Evolutionary conservation across 2,888 invertebrate genomes (phyloP), one percentile per base, ranked within the genome.

Genomic region (Oeneis ivallda): DNA sequence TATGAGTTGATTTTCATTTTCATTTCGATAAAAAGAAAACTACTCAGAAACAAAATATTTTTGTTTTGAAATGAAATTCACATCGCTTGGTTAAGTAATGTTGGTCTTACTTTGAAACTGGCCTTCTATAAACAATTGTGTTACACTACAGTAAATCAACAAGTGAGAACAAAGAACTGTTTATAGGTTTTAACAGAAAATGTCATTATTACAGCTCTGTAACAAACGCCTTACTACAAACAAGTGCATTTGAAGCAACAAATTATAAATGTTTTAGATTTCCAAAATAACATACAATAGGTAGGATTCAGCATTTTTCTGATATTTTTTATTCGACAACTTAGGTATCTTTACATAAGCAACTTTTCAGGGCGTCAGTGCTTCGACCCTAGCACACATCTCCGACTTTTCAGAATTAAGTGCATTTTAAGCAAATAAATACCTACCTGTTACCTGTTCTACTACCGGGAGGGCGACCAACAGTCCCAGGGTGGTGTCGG

Each of bases 181-280:
- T 89, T 89, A 75, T 76, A 86, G 87, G 84, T 84, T 84, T 85
- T 82, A 85, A 83, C 83, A 80, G 86, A 86, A 85, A 85, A 83
- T 82, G 79, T 78, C 81, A 84, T 83, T 82, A 81, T 79, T 78
- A 74, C 75, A 76, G 83, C 83, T 83, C 83, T 82, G 81, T 56
- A 58, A 62, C 41, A 53, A 63, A 83, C 83, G 83, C 84, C 79
- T 73, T 74, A 73, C 69, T 72, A 73, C 75, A 75, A 75, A 75
- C 76, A 75, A 70, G 71, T 71, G 71, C 71, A 72, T 70, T 71
- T 71, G 57, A 70, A 71, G 66, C 74, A 74, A 77, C 75, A 74
- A 71, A 66, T 47, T 67, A 71, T 75, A 70, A 66, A 17, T 68
- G 72, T 75, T 72, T 68, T 68, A 59, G 59, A 58, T 65, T 65